Evolutionary conservation across 2,888 invertebrate species (phyloP).

Genomic region (Perithous albicinctus): DNA sequence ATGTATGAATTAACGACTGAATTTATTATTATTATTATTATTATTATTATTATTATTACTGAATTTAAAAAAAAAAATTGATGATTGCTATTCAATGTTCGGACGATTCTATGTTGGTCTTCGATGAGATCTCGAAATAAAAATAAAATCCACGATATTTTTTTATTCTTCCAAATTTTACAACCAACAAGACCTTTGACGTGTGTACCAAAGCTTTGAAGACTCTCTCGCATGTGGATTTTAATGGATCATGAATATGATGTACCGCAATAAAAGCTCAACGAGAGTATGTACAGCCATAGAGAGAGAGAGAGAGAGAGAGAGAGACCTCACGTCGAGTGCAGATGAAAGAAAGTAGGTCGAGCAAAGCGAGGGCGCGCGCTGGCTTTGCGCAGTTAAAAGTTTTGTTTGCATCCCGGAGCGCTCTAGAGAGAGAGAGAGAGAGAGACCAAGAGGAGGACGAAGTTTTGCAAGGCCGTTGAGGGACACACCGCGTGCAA

Average conservation of each 20-base stretch:
- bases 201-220: slow-evolving; percentile 6
- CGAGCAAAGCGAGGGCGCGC: slow-evolving; percentile 19
- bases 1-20: no score
- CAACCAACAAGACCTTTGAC: not conserved
- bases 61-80: not conserved
- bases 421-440: not conserved
- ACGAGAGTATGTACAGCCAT: no score
- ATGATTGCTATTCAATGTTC: not conserved
- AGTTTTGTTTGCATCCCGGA: slow-evolving; percentile 50
- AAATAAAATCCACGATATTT: not conserved
- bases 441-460: no score
- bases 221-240: slow-evolving; percentile 5
- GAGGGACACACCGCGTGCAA: not conserved
- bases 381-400: slow-evolving; percentile 37
- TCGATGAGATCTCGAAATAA: not conserved
- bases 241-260: slow-evolving; percentile 17
- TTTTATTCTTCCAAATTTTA: not conserved
- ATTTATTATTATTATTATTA: slow-evolving; percentile 13
- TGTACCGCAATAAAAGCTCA: slow-evolving; percentile 51
- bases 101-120: not conserved
- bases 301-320: no score
- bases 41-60: no score
- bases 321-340: slow-evolving; percentile 19
- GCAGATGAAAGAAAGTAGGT: slow-evolving; percentile 52
- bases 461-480: slow-evolving; percentile 53